Evolutionary conservation across 1,140 invertebrate genomes (phyloP).

Genomic region (Spodoptera litura): DNA sequence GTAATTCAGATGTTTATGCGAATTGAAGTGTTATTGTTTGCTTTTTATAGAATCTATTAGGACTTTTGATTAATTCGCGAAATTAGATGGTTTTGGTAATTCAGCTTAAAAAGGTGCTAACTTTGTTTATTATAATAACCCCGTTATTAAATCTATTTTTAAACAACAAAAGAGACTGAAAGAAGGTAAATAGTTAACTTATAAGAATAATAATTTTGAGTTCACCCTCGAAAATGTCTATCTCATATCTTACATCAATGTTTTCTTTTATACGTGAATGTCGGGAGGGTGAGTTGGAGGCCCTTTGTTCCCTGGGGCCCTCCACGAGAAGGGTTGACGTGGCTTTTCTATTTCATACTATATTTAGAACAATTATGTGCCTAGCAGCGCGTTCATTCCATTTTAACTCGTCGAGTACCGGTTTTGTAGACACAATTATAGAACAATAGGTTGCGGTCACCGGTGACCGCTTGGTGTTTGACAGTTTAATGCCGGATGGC

Average conservation of each 20-base stretch:
- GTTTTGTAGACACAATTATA: no score
- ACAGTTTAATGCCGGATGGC: no score
- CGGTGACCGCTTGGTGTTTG: no score
- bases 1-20: slow-evolving; percentile 55
- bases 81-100: slow-evolving; percentile 25
- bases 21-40: slow-evolving; percentile 38
- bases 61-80: slow-evolving; percentile 7
- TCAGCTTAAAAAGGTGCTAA: slow-evolving; percentile 5
- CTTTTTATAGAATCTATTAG: slow-evolving; percentile 1
- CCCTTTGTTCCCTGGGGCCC: slow-evolving; percentile 61
- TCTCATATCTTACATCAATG: slow-evolving; percentile 71
- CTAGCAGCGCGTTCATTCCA: slow-evolving; percentile 56
- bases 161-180: slow-evolving; percentile 50
- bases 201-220: slow-evolving; percentile 66
- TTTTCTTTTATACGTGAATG: slow-evolving; percentile 74
- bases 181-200: slow-evolving; percentile 59
- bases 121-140: not conserved
- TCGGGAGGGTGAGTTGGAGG: slow-evolving; percentile 66
- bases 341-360: slow-evolving; percentile 57
- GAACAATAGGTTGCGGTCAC: no score
- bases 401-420: no score
- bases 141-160: slow-evolving; percentile 9
- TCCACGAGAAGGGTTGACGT: slow-evolving; percentile 70
- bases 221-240: slow-evolving; percentile 61
- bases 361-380: slow-evolving; percentile 58